Conservation (phyloP, 2,888 invertebrate species). For the Quadroppia sp. region DNA sequence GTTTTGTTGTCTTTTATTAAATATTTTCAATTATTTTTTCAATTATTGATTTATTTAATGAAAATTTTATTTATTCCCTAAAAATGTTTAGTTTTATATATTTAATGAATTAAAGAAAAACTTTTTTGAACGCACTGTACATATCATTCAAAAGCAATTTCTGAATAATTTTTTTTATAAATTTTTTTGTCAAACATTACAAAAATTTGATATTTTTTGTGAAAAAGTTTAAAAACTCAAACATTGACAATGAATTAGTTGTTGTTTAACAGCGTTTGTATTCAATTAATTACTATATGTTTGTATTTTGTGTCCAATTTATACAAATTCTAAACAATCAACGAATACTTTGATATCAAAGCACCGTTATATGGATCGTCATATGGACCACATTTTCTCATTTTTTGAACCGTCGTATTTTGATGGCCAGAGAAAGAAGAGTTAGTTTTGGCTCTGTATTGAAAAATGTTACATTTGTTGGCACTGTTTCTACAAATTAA, state of each 20-base stretch:
- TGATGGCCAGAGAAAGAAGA: background rate
- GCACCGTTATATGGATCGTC: constrained; percentile 8
- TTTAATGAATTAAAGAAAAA: constrained; percentile 5
- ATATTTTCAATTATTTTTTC: too few species aligned
- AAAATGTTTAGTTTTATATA: constrained; percentile 17
- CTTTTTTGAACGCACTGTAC: constrained; percentile 33
- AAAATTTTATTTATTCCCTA: constrained; percentile 23
- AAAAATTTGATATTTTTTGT: constrained; percentile 7
- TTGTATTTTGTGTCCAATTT: background rate
- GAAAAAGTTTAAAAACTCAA: constrained; percentile 27
- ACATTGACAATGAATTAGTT: constrained; percentile 20
- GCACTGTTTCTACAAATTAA: constrained; percentile 36
- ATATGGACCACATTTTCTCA: too few species aligned
- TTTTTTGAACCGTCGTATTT: too few species aligned
- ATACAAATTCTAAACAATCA: constrained; percentile 24
- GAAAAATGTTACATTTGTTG: constrained; percentile 32
- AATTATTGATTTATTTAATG: background rate
- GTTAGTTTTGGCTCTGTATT: constrained; percentile 35
- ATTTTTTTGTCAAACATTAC: constrained; percentile 27
- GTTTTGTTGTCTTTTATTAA: too few species aligned
- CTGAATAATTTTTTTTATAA: background rate
- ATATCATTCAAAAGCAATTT: constrained; percentile 25
- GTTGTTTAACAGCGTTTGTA: constrained; percentile 27
- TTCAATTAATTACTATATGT: constrained; percentile 11
- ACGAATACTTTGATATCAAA: constrained; percentile 25